These are phyloP conservation scores for Triplophysa yarkandensis DNA, from an alignment of 2,797 vertebrate genomes.

Conservation along the genomic window DNA sequence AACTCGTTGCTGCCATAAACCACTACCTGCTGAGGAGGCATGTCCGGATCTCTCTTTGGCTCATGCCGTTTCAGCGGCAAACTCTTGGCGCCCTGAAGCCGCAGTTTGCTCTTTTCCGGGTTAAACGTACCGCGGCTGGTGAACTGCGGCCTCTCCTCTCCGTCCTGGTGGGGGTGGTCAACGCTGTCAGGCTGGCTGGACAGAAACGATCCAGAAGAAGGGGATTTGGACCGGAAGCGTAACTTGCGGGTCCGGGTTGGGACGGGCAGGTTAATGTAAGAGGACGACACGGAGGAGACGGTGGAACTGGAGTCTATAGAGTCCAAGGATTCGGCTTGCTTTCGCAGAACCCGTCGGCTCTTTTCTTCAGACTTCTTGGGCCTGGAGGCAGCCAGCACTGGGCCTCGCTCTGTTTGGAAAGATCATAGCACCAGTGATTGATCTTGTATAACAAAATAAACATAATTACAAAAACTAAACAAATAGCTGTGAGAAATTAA, in stretches of 20 bases:
- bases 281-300: constrained; percentile 79
- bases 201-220: constrained; percentile 69
- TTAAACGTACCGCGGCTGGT: constrained; percentile 93
- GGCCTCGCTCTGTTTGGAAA: constrained; percentile 78
- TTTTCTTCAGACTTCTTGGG: constrained; percentile 74
- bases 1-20: constrained; percentile 93
- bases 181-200: constrained; percentile 61
- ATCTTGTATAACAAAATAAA: too few relatives aligned
- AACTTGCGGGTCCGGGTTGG: constrained; percentile 79
- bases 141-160: constrained; percentile 84
- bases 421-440: too few relatives aligned
- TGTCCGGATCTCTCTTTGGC: constrained; percentile 75
- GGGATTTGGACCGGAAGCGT: constrained; percentile 87
- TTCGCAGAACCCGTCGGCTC: constrained; percentile 72
- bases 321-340: constrained; percentile 78
- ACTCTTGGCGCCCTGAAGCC: constrained; percentile 85
- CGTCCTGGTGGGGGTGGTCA: constrained; percentile 66
- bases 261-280: constrained; percentile 80
- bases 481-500: too few relatives aligned
- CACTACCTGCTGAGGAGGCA: constrained; percentile 79
- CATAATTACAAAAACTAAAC: too few relatives aligned
- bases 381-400: constrained; percentile 71
- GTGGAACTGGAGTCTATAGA: constrained; percentile 75
- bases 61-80: constrained; percentile 78
- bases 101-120: constrained; percentile 92